Evolutionary conservation across 2,797 vertebrate genomes (phyloP).

Genomic region (Bryconaethiops microstoma): DNA sequence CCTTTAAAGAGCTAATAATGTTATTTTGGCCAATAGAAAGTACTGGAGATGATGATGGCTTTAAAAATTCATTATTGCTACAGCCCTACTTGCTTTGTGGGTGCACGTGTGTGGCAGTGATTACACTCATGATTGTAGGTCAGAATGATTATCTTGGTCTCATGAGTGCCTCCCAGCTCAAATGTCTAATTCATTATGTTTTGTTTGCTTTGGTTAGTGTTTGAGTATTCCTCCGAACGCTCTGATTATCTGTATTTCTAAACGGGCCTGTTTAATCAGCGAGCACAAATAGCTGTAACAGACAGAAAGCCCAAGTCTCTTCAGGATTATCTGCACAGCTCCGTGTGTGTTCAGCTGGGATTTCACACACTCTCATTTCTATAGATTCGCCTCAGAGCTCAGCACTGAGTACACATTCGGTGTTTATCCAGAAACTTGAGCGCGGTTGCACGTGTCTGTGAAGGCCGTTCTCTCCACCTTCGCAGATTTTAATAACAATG

Average conservation of each 20-base stretch:
- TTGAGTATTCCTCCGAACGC: background rate
- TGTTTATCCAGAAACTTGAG: slow-evolving; percentile 1
- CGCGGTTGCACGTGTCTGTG: background rate
- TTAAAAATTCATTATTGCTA: too few relatives aligned
- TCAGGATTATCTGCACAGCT: background rate
- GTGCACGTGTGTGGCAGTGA: slow-evolving; percentile 1
- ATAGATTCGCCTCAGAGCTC: background rate
- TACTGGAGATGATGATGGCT: too few relatives aligned
- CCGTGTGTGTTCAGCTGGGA: background rate
- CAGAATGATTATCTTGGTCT: background rate
- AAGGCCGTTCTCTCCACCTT: background rate
- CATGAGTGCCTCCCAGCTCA: too few relatives aligned
- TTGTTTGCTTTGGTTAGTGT: background rate
- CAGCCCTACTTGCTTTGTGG: background rate
- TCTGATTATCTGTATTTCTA: background rate
- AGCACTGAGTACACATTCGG: background rate
- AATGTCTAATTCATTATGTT: background rate
- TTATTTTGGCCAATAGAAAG: too few relatives aligned
- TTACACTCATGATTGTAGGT: background rate
- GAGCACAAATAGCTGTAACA: background rate
- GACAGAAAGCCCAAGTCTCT: slow-evolving; percentile 1
- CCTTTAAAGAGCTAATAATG: too few relatives aligned
- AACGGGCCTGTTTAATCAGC: background rate
- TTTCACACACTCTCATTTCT: background rate
- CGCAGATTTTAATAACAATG: background rate